phyloP scores from a whole-genome alignment of 2,888 invertebrate genomes.

The Nyleta sp. region DNA sequence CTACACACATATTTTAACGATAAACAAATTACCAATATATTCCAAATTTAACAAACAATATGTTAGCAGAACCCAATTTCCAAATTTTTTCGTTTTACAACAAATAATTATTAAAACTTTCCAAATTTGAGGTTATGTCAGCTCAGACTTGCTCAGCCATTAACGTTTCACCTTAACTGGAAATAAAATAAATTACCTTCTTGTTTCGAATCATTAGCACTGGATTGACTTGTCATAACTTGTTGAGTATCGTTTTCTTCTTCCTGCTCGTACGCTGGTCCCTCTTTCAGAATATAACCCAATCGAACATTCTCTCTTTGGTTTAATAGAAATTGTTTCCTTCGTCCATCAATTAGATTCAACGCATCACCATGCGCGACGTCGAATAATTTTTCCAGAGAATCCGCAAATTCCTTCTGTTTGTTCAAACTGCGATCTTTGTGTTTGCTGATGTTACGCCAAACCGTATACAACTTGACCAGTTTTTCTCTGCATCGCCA shows the following conservation, averaged over 20 bases:
- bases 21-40: too few species aligned
- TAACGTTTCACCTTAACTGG: too few species aligned
- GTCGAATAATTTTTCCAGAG: constrained; percentile 13
- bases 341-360: constrained; percentile 25
- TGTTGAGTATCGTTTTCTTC: constrained; percentile 16
- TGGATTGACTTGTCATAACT: constrained; percentile 15
- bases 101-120: not conserved
- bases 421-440: constrained; percentile 17
- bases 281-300: constrained; percentile 11
- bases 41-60: too few species aligned
- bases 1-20: too few species aligned
- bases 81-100: not conserved
- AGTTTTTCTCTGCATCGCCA: constrained; percentile 10
- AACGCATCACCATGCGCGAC: constrained; percentile 24
- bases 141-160: too few species aligned
- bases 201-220: constrained; percentile 16
- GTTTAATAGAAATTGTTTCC: constrained; percentile 12
- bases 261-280: constrained; percentile 4
- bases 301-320: constrained; percentile 24
- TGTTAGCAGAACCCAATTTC: too few species aligned
- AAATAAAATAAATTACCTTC: constrained; percentile 7
- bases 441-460: constrained; percentile 21
- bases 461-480: constrained; percentile 4
- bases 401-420: not conserved
- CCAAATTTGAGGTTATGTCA: too few species aligned